A percentile compares a stretch with the other conserved stretches of the same genome.
Conservation (phyloP, 2,113 vertebrate genomes). For the Chlamydotis undulata region DNA sequence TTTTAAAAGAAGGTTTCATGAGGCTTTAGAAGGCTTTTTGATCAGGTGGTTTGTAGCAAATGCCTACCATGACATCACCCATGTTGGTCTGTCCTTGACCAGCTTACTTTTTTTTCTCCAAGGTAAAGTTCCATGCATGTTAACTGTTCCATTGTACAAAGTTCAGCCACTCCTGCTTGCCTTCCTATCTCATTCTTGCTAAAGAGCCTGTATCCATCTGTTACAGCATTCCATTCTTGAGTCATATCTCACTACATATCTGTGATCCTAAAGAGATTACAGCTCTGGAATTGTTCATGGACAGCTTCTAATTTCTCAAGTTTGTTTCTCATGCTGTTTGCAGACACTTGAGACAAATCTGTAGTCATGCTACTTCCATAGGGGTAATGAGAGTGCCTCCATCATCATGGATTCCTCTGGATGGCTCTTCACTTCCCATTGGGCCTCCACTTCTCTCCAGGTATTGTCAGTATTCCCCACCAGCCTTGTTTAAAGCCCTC, state of each 20-base stretch:
- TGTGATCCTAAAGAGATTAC: not conserved
- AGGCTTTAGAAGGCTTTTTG: not conserved
- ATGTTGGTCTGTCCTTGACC: not conserved
- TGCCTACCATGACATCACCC: not conserved
- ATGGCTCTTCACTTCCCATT: not conserved
- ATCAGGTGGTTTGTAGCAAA: not conserved
- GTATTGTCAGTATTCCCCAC: not conserved
- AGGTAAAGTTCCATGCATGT: not conserved
- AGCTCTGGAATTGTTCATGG: not conserved
- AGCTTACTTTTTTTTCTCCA: not conserved
- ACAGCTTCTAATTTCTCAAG: not conserved
- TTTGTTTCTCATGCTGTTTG: not conserved
- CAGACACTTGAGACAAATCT: not conserved
- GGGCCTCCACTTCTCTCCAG: not conserved
- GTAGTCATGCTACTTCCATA: not conserved
- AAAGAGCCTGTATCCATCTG: not conserved
- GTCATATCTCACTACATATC: not conserved
- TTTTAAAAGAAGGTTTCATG: not conserved
- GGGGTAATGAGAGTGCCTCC: not conserved
- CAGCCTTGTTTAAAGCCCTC: not conserved
- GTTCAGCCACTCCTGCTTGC: not conserved
- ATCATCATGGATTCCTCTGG: not conserved
- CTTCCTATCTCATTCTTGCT: not conserved
- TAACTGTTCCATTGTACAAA: not conserved
- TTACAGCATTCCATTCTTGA: not conserved